These are phyloP conservation scores for Listrodromus nycthemerus DNA, from an alignment of 2,888 invertebrate genomes.

Conservation along the genomic window DNA sequence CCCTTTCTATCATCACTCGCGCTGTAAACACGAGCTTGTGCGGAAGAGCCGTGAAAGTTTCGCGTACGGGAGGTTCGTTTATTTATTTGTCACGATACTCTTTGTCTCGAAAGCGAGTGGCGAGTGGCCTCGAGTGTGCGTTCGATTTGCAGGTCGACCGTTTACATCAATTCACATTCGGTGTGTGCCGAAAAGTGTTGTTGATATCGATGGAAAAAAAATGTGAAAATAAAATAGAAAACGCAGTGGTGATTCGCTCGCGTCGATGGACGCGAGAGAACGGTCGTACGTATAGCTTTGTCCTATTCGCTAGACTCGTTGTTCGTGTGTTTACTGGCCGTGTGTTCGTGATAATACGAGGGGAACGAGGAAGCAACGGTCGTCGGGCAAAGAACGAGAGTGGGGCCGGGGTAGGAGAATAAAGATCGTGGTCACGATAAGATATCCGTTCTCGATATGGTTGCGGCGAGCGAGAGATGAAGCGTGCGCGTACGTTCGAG, in stretches of 20 bases:
- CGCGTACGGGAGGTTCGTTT: neutral
- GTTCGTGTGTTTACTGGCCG: constrained; percentile 62
- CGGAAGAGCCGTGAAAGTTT: neutral
- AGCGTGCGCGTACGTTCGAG: constrained; percentile 14
- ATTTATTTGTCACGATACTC: too few relatives aligned
- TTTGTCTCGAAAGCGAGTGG: too few relatives aligned
- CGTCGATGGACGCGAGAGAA: constrained; percentile 44
- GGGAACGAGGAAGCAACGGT: constrained; percentile 21
- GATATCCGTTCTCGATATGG: constrained; percentile 58
- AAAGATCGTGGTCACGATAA: constrained; percentile 62
- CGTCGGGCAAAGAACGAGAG: constrained; percentile 6
- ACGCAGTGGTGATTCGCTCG: constrained; percentile 34
- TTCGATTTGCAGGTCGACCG: neutral
- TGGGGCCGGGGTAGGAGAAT: constrained; percentile 24
- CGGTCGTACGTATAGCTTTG: neutral
- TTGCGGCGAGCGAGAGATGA: constrained; percentile 35
- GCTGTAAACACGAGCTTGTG: neutral
- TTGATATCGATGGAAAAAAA: neutral
- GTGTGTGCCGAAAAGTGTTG: neutral
- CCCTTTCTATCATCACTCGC: neutral
- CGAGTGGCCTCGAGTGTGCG: neutral
- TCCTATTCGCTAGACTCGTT: neutral
- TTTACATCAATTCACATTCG: neutral
- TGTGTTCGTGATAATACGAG: constrained; percentile 60
- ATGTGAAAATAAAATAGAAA: constrained; percentile 26